phyloP scores from a whole-genome alignment of 35 echinoderm and acorn worm genomes.

The Anneissia japonica region DNA sequence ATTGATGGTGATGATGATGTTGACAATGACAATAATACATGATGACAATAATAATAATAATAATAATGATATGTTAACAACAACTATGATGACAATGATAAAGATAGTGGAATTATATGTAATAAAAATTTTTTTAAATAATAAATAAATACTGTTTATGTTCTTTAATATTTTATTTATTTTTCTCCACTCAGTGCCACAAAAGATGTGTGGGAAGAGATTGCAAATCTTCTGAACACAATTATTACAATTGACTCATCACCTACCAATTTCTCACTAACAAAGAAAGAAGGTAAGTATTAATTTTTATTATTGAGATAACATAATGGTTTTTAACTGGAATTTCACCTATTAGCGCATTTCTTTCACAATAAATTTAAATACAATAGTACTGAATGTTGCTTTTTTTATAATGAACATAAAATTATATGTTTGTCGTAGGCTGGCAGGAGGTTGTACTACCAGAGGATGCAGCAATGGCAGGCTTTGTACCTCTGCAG shows the following conservation, averaged over 20 bases:
- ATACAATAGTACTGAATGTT: neutral
- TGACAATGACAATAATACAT: too few relatives aligned
- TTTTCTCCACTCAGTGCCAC: constrained; percentile 46
- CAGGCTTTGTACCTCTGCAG: constrained; percentile 79
- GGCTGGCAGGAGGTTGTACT: constrained; percentile 63
- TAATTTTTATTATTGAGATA: neutral
- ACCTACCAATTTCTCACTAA: constrained; percentile 24
- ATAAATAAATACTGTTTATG: too few relatives aligned
- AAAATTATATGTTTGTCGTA: neutral
- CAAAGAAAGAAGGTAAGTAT: constrained; percentile 56
- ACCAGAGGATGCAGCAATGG: constrained; percentile 64
- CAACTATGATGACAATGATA: too few relatives aligned
- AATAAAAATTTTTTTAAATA: too few relatives aligned
- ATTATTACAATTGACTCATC: constrained; percentile 42
- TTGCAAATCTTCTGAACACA: constrained; percentile 74
- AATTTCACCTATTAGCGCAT: too few relatives aligned
- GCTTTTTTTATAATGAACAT: neutral
- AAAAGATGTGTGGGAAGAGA: constrained; percentile 64
- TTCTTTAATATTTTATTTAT: neutral
- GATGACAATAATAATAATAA: too few relatives aligned
- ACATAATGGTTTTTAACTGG: too few relatives aligned
- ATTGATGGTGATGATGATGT: too few relatives aligned
- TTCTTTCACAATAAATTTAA: neutral
- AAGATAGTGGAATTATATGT: too few relatives aligned
- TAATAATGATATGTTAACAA: too few relatives aligned